These are phyloP conservation scores for Coremacera marginata DNA, from an alignment of 2,888 invertebrate species.

Conservation along the genomic window DNA sequence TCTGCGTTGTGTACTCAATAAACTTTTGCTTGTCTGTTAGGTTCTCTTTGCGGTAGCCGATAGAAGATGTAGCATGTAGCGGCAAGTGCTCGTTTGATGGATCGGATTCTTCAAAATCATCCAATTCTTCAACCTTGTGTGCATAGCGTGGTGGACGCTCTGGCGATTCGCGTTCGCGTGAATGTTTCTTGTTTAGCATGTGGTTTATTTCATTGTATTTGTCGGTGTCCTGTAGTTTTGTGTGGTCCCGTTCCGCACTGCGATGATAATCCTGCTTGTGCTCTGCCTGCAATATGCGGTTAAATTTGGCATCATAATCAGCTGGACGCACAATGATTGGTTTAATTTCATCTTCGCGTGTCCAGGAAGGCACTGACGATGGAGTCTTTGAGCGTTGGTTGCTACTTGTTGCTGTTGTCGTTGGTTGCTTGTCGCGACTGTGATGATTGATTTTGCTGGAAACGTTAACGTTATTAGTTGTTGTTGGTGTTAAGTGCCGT, in stretches of 20 bases:
- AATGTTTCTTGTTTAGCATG: constrained; percentile 64
- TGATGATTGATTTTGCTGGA: constrained; percentile 33
- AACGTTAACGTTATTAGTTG: constrained; percentile 23
- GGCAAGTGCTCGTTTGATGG: constrained; percentile 53
- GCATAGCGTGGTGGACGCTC: constrained; percentile 49
- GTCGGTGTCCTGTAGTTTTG: constrained; percentile 60
- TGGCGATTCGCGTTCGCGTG: constrained; percentile 50
- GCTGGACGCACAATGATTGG: constrained; percentile 67
- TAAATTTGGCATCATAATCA: constrained; percentile 67
- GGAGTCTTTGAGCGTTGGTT: constrained; percentile 44
- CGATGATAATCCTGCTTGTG: constrained; percentile 53
- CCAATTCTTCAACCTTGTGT: constrained; percentile 50
- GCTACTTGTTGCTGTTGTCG: not conserved
- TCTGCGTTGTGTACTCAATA: constrained; percentile 64
- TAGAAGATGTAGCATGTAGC: constrained; percentile 45
- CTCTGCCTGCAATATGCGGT: constrained; percentile 64
- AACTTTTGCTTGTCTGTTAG: constrained; percentile 69
- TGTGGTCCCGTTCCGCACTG: constrained; percentile 46
- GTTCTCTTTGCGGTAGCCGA: constrained; percentile 64
- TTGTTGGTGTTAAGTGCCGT: not conserved
- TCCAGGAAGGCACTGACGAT: constrained; percentile 56
- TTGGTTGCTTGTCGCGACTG: constrained; percentile 42
- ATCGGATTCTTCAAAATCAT: constrained; percentile 63
- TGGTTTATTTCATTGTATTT: constrained; percentile 65
- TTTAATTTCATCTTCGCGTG: constrained; percentile 67